A percentile compares a stretch with the other conserved stretches of the same genome.
Conservation (phyloP, 2,888 invertebrate species). For the Stenolophus ochropezus region DNA sequence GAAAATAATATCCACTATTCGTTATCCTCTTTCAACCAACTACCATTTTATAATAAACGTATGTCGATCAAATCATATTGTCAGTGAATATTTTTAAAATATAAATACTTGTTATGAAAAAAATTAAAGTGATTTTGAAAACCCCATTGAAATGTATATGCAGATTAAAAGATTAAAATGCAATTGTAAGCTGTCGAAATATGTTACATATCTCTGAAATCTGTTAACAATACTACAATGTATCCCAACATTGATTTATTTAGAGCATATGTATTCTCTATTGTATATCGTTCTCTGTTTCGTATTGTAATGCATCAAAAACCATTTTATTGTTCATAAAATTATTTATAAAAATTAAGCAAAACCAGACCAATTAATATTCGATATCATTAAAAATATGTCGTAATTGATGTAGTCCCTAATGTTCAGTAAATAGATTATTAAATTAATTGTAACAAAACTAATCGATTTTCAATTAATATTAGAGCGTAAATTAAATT, state of each 20-base stretch:
- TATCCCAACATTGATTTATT: neutral
- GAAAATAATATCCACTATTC: too few relatives aligned
- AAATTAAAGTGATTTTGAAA: neutral
- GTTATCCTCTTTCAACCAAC: too few relatives aligned
- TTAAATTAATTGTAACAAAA: neutral
- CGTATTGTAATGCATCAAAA: too few relatives aligned
- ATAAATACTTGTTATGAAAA: neutral
- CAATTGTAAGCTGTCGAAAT: neutral
- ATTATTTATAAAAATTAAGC: too few relatives aligned
- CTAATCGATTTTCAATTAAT: neutral
- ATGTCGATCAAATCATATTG: too few relatives aligned
- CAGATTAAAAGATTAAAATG: neutral
- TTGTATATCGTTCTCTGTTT: too few relatives aligned
- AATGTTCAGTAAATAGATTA: neutral
- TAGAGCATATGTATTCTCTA: neutral
- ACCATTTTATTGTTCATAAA: too few relatives aligned
- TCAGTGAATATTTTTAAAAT: too few relatives aligned
- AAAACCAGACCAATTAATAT: too few relatives aligned
- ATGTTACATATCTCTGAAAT: neutral
- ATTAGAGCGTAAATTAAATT: neutral
- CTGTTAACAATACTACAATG: neutral
- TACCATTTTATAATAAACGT: too few relatives aligned
- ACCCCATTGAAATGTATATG: neutral
- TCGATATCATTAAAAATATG: too few relatives aligned
- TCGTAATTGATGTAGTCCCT: too few relatives aligned